Conservation (phyloP, 2,797 vertebrate species). For the Coregonus ussuriensis region DNA sequence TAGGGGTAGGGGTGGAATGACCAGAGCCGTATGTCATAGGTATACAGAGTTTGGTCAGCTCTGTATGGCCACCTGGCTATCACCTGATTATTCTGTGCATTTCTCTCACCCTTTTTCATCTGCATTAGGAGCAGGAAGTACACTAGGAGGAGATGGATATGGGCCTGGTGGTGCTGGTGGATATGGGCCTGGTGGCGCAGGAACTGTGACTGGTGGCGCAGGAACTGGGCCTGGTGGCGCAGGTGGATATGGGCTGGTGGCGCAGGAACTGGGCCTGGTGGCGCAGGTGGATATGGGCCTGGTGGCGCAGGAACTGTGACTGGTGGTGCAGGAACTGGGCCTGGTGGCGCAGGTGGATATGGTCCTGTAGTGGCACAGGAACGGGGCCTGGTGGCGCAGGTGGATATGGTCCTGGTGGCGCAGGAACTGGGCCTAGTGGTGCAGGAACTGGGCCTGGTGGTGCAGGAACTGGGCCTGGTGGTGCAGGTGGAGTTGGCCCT, state of each 20-base stretch:
- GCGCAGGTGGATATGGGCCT: slow-evolving; percentile 16
- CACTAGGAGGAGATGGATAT: slow-evolving; percentile 49
- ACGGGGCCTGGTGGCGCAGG: slow-evolving; percentile 1
- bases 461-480: slow-evolving; percentile 9
- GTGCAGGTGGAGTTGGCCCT: slow-evolving; percentile 21
- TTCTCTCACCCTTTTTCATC: neutral
- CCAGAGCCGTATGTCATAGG: neutral
- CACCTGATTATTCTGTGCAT: neutral
- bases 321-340: too few species aligned
- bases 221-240: slow-evolving; percentile 20
- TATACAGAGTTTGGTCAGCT: neutral
- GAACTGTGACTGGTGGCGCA: slow-evolving; percentile 16
- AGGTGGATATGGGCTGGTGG: slow-evolving; percentile 19
- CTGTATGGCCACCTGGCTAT: neutral
- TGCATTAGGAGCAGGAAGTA: slow-evolving; percentile 49
- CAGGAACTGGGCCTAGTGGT: slow-evolving; percentile 29
- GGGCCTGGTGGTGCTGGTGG: slow-evolving; percentile 33
- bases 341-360: too few species aligned
- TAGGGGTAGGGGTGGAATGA: neutral
- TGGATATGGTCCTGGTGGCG: too few species aligned
- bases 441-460: slow-evolving; percentile 30
- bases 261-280: slow-evolving; percentile 15
- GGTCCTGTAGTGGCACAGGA: too few species aligned
- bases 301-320: too few species aligned
- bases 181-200: slow-evolving; percentile 14